Conservation (phyloP, 2,797 vertebrate genomes). For the Hapalemur alaotrensis region DNA sequence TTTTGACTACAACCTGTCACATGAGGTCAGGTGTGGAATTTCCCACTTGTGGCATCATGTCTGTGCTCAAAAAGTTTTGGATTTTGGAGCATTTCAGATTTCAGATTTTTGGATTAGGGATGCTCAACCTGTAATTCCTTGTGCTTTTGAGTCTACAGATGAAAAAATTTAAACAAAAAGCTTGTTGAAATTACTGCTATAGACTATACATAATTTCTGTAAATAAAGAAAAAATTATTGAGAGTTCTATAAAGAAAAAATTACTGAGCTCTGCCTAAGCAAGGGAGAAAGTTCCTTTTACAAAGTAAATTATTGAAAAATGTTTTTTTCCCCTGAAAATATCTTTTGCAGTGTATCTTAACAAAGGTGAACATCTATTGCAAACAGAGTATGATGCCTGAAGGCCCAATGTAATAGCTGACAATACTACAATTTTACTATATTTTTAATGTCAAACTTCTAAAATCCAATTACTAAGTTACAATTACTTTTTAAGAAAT, state of each 20-base stretch:
- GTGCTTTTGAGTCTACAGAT: neutral
- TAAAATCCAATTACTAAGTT: neutral
- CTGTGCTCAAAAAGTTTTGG: neutral
- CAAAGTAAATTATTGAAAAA: neutral
- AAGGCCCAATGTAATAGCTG: neutral
- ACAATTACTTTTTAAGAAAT: neutral
- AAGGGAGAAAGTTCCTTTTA: slow-evolving; percentile 16
- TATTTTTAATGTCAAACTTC: slow-evolving; percentile 17
- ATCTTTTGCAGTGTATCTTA: neutral
- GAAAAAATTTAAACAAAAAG: slow-evolving; percentile 38
- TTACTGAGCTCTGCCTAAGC: neutral
- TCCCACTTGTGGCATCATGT: neutral
- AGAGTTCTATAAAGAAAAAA: neutral
- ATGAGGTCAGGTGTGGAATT: neutral
- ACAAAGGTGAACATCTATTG: neutral
- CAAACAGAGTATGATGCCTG: neutral
- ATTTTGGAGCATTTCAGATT: neutral
- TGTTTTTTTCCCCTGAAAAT: neutral
- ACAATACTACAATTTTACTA: neutral
- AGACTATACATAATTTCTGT: neutral
- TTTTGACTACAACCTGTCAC: neutral
- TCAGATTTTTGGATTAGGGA: neutral
- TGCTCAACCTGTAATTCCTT: neutral
- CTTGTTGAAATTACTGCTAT: neutral
- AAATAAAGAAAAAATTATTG: neutral